Evolutionary conservation across 2,797 vertebrate genomes (phyloP), one percentile per base, ranked within the genome.

Genomic region (Leptodactylus fallax): DNA sequence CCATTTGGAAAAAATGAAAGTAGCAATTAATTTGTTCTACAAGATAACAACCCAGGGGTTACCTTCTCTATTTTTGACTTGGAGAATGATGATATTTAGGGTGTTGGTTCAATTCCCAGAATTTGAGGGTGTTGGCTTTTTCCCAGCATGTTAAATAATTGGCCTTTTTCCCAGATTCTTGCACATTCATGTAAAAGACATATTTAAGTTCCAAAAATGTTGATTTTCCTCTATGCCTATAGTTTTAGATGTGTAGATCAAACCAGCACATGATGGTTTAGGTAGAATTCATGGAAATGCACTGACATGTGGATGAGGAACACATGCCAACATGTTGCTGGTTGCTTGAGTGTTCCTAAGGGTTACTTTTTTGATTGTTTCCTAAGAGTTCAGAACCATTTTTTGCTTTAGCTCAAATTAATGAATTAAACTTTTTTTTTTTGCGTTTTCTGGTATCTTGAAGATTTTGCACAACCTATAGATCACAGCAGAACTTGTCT

Each of bases 71-170:
- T 74, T 79, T 65, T 78, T 87, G 53, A 86, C 81, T 84, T 81
- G 74, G 60, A 77, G 53, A 9, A 74, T 47, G 53, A 49, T 78
- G 65, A 74, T 69, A 77, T 87, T 49, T 49, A 8, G 83, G 87
- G n/a, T 58, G 51, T 60, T 87, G 87, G 49, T 81, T 0, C 61
- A 63, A 83, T 61, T 76, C 82, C 60, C 71, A 71, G 69, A 78
- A 49, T 78, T 61, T 0, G 12, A 81, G 65, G 78, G 78, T 85
- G 53, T 55, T 85, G 58, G 69, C 78, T 17, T 74, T 69, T 81
- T 88, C 87, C 81, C 78, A 71, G 78, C n/a, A 25, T 83, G 51
- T 83, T 47, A 87, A 77, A 45, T 51, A 36, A 65, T 67, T 87
- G 86, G 80, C 71, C 74, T 0, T 61, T 12, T 17, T 87, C 79